Evolutionary conservation across 2,113 vertebrate species (phyloP), one percentile per base, ranked within the genome.

Genomic region (Pituophis catenifer): DNA sequence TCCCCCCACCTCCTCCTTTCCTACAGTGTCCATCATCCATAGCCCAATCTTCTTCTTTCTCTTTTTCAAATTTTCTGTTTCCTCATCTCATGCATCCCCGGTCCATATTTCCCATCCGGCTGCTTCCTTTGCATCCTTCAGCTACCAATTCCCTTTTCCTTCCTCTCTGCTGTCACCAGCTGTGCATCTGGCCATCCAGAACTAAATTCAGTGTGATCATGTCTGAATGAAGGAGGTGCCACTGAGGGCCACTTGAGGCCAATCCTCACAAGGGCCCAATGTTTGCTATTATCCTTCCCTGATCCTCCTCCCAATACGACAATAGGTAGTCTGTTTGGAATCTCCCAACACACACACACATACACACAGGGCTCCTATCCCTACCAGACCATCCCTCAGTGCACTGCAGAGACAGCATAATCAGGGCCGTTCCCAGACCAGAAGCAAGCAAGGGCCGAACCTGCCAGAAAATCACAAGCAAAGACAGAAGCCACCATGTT

Each of bases 191-290:
- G 88, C 89, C n/a, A 91, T 50, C 90, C 44, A 86, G 88, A 91
- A 92, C 89, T 90, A 94, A 29, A 93, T n/a, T 0, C 26, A 91
- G 57, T 93, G 94, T 59, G 75, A 62, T 93, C 89, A 88, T 92
- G 94, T 89, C 15, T 87, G 52, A 8, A 1, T 89, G 7, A 90
- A 94, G 88, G 26, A 94, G 92, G 54, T 86, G 90, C 90, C 94
- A 86, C 24, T 12, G 38, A 17, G 93, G 62, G 50, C 91, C 50
- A 88, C 58, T 81, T 90, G 93, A 53, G 62, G 88, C 55, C 91
- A 55, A 24, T 93, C 59, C 10, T 91, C 44, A 75, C 55, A 24
- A 3, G 1, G 89, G 88, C 33, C 5, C 92, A 70, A 89, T 12
- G 1, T n/a, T 48, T 86, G 19, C 59, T 52, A 52, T 92, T 44